Conservation (phyloP, 2,888 invertebrate genomes). For the Nebria salina region DNA sequence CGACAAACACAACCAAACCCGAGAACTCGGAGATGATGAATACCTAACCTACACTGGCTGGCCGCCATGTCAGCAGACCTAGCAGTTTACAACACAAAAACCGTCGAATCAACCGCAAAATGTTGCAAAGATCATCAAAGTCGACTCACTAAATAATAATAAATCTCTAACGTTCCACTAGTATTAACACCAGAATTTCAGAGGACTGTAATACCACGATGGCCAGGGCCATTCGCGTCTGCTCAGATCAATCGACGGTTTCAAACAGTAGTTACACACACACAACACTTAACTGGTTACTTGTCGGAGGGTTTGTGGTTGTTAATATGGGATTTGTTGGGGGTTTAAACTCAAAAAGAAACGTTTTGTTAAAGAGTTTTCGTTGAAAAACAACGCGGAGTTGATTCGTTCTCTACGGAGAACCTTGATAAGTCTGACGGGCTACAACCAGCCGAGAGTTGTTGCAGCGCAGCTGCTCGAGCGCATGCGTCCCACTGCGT, state of each 20-base stretch:
- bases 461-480: slow-evolving; percentile 46
- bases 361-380: not conserved
- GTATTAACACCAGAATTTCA: not conserved
- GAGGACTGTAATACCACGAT: not conserved
- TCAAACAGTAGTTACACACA: not conserved
- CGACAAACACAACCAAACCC: slow-evolving; percentile 28
- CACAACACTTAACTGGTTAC: not conserved
- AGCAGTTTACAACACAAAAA: not conserved
- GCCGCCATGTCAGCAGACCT: slow-evolving; percentile 34
- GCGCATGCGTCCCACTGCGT: slow-evolving; percentile 62
- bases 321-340: too few species aligned
- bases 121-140: not conserved
- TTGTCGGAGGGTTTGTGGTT: too few species aligned
- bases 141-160: not conserved
- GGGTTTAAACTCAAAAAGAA: not conserved
- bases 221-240: not conserved
- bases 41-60: slow-evolving; percentile 39
- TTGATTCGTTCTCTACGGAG: slow-evolving; percentile 64
- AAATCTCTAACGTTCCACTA: not conserved
- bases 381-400: not conserved
- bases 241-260: not conserved
- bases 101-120: not conserved
- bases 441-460: slow-evolving; percentile 65
- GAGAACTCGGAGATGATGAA: slow-evolving; percentile 14
- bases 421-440: slow-evolving; percentile 70